These are phyloP conservation scores for Protaetia brevitarsis DNA, from an alignment of 1,140 invertebrate species.

Conservation along the genomic window DNA sequence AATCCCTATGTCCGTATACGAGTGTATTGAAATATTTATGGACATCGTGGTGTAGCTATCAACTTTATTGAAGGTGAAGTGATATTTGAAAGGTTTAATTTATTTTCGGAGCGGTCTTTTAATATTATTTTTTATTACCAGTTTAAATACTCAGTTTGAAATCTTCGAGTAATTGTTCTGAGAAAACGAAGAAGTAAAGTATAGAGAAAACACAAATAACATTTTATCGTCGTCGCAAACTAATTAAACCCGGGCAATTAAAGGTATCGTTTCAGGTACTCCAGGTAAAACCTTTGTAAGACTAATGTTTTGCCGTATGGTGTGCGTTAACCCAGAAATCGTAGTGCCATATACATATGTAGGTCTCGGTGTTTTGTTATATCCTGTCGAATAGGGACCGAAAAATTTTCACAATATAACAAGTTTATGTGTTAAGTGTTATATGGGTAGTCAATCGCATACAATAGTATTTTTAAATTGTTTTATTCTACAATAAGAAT, in stretches of 20 bases:
- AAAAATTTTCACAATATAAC: too few species aligned
- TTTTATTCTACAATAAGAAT: too few species aligned
- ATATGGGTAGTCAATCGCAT: too few species aligned
- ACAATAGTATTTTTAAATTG: too few species aligned
- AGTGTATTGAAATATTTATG: too few species aligned
- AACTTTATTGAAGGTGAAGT: too few species aligned
- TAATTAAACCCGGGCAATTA: slow-evolving; percentile 3
- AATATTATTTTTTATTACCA: not conserved
- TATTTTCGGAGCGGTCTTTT: not conserved
- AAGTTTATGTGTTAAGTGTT: too few species aligned
- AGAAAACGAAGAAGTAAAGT: not conserved
- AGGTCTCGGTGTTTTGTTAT: too few species aligned
- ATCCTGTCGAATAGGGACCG: too few species aligned
- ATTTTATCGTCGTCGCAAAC: not conserved
- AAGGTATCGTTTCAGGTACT: slow-evolving; percentile 13
- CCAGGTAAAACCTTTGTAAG: not conserved
- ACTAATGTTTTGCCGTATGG: not conserved
- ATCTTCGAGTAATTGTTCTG: not conserved
- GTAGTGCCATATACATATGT: not conserved
- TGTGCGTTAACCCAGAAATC: not conserved
- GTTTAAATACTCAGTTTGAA: not conserved
- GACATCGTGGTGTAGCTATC: too few species aligned
- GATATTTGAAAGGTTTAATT: not conserved
- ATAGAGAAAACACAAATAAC: not conserved
- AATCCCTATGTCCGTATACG: too few species aligned